Base-by-base conservation (phyloP, 2,113 vertebrate species). In the Phyllostomus hastatus region DNA sequence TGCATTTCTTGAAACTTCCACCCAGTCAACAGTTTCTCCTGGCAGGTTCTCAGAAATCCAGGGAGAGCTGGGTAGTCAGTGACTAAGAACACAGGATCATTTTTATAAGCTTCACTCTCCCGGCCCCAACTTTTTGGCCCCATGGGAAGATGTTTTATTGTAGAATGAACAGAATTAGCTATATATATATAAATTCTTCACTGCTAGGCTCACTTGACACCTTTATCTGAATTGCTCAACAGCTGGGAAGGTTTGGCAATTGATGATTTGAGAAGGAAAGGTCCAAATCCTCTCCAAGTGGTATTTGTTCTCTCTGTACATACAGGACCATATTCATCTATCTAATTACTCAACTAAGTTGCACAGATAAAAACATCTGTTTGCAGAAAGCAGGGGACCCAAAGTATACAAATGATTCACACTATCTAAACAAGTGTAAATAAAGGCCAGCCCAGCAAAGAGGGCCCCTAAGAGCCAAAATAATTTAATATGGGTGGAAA, bases 341-440 rank as follows among this genome's bases (percentile, higher is more conserved):
- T 90, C 96, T 96, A 75, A 96, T 98, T 98, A 97, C 95, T 97
- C 86, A 93, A 95, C 94, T 90, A 97, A 97, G 97, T 81, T 98
- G 94, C 97, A 92, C 90, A 84, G 97, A 98, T 97, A 97, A 97
- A 98, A 98, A 98, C 97, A 98, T 98, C 98, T 98, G 97, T 96
- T 98, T 95, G 90, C 76, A 90, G 94, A 97, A 94, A 41, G 82
- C 78, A 96, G 78, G 84, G 97, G 96, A 97, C 96, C 95, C 96
- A 97, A 97, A 98, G 97, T 97, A 98, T 91, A 97, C 98, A 98
- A 97, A 96, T 95, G 96, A 98, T 97, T 97, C 97, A 97, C 64
- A 48, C 81, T 95, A 97, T 84, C 98, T 97, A 97, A 98, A 97
- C 94, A 97, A 97, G 95, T 69, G 75, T 95, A 98, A 98, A 96